Base-by-base conservation (phyloP, 2,888 invertebrate species). In the Coelinius sp. region DNA sequence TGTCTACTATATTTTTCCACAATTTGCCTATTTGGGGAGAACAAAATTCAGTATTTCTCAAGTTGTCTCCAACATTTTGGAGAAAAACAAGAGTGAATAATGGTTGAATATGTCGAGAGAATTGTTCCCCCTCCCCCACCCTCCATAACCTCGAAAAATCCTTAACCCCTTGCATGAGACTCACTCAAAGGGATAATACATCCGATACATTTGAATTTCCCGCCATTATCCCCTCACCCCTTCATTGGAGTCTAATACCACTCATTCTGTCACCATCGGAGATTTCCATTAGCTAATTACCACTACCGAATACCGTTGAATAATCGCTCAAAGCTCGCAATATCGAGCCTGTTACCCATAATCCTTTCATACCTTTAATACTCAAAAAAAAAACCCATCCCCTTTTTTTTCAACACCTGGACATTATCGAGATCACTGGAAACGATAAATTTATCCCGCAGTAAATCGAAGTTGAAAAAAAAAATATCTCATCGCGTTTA, bases 231-330 rank as follows among this genome's bases (percentile, higher is more conserved):
- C 59, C 53, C 53, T 25, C 35, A 10, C 14, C 35, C 7, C 59
- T 20, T 35, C 31, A 35, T 59, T 35, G 14, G 17, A 17, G 14
- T 17, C 35, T 59, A 35, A 59, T 35, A 14, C 35, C 59, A 31
- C 59, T 59, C 59, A 31, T 59, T 59, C 31, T 59, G 31, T 4
- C 20, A 10, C 59, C 20, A 80, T 77, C 80, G 77, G 78, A 78
- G 75, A 81, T 83, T 84, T 86, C 86, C 86, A 86, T 86, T 86
- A 86, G 84, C 84, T 86, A 86, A 86, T 86, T 84, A 83, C 59
- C 31, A 59, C 35, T 25, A 20, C 53, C 25, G n/a, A 8, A 12
- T 22, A 24, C 20, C n/a, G 31, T 14, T 59, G 35, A 14, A 59
- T 59, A 59, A 59, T 59, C 59, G 59, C 14, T 59, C 31, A 59